These are phyloP conservation scores for Guaruba guarouba DNA, from an alignment of 2,113 vertebrate species.

Conservation along the genomic window DNA sequence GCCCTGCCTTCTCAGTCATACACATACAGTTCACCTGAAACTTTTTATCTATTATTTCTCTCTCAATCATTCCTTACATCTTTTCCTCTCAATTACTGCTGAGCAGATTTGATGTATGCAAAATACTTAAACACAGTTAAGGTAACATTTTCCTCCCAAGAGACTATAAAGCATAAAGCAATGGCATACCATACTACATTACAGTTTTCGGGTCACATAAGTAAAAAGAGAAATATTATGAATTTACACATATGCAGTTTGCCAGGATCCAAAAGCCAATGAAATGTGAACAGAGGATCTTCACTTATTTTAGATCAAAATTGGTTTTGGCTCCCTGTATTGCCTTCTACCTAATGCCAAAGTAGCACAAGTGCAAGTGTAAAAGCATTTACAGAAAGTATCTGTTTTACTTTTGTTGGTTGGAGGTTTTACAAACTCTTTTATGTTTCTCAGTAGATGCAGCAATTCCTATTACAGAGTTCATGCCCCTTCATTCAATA, in stretches of 20 bases:
- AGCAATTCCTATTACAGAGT: background rate
- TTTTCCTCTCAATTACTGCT: background rate
- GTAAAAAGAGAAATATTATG: background rate
- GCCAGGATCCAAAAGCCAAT: background rate
- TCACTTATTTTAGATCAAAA: background rate
- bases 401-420: background rate
- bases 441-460: slow-evolving; percentile 1
- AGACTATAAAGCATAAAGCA: background rate
- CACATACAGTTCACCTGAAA: background rate
- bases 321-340: background rate
- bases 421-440: slow-evolving; percentile 25
- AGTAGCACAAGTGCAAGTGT: background rate
- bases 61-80: background rate
- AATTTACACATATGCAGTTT: background rate
- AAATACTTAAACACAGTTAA: background rate
- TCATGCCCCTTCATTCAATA: background rate
- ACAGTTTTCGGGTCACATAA: background rate
- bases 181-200: background rate
- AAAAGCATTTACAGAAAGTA: background rate
- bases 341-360: background rate
- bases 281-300: background rate
- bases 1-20: background rate
- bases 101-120: background rate
- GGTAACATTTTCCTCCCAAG: background rate
- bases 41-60: background rate